Evolutionary conservation across 2,113 vertebrate genomes (phyloP).

Genomic region (Platysternon megacephalum): DNA sequence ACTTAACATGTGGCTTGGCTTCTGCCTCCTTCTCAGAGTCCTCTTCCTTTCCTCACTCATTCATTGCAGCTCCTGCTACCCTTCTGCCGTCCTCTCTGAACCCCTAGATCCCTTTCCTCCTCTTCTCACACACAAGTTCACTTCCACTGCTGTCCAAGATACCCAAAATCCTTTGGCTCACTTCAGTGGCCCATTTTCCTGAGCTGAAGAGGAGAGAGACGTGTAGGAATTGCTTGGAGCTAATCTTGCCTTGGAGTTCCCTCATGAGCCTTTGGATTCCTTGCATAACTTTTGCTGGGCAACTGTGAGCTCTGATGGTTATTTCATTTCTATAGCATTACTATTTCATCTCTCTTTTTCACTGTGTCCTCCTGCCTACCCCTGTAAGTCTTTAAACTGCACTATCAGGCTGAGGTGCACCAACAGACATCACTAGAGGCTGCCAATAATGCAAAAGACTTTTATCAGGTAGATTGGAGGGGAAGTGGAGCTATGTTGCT

Average conservation of each 20-base stretch:
- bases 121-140: accelerated
- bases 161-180: neutral
- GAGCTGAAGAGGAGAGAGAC: neutral
- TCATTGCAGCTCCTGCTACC: neutral
- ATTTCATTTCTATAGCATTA: accelerated
- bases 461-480: neutral
- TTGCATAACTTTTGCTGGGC: neutral
- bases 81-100: neutral
- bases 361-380: neutral
- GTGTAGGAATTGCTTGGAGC: neutral
- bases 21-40: neutral
- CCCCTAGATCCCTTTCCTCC: neutral
- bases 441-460: neutral
- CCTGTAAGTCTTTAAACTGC: neutral
- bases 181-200: neutral
- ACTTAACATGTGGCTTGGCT: neutral
- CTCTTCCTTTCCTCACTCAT: neutral
- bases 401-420: neutral
- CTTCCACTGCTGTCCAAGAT: neutral
- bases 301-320: neutral
- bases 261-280: neutral
- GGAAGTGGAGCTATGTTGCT: neutral
- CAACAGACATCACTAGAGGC: neutral
- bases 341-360: neutral
- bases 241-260: neutral